Conservation (phyloP, 2,888 invertebrate genomes). For the Diaphora mendica region DNA sequence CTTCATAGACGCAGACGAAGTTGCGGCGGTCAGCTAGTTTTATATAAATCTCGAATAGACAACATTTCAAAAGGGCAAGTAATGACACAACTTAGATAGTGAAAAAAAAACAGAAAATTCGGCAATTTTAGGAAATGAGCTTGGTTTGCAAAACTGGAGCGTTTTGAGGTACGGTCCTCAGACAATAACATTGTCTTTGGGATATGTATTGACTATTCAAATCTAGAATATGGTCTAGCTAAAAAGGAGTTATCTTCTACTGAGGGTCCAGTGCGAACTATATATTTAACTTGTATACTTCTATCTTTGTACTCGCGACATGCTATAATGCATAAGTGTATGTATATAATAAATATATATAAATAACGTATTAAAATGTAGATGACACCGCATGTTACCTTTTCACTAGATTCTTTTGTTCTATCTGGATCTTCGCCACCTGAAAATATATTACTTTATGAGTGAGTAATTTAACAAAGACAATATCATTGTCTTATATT, state of each 20-base stretch:
- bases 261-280: background rate
- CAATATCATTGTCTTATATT: background rate
- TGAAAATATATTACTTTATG: slow-evolving; percentile 42
- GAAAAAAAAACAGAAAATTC: no score
- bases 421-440: slow-evolving; percentile 81
- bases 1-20: no score
- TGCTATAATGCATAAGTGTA: background rate
- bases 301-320: background rate
- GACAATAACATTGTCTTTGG: no score
- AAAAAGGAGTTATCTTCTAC: background rate
- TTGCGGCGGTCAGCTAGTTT: no score
- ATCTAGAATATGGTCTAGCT: background rate
- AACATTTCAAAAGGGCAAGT: no score
- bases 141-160: no score
- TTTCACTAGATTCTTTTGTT: slow-evolving; percentile 67
- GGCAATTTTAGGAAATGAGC: no score
- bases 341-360: no score
- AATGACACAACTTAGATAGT: no score
- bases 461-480: background rate
- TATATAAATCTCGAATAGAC: no score
- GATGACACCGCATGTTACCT: slow-evolving; percentile 57
- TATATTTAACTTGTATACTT: background rate
- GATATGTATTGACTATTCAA: background rate
- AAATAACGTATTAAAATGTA: background rate
- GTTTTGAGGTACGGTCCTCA: no score